Evolutionary conservation across 2,888 invertebrate species (phyloP).

Genomic region (Artemia sinica): DNA sequence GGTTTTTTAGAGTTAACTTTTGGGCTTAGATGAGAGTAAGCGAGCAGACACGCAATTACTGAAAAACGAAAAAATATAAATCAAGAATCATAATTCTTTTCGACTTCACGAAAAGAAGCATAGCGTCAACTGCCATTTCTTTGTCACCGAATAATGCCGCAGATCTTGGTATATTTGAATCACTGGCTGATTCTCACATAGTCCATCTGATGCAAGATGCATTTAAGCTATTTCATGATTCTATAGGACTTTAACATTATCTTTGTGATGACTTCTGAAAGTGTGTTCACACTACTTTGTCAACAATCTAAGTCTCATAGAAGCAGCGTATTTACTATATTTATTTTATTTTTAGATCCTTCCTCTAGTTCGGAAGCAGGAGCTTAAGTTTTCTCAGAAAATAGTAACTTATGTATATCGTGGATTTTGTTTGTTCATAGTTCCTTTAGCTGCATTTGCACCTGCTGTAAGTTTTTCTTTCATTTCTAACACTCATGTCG

Average conservation of each 20-base stretch:
- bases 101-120: too few relatives aligned
- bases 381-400: constrained; percentile 44
- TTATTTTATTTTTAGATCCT: constrained; percentile 36
- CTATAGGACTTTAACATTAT: constrained; percentile 36
- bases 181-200: constrained; percentile 47
- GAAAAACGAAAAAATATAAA: too few relatives aligned
- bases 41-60: too few relatives aligned
- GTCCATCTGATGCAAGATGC: constrained; percentile 49
- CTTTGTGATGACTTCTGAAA: too few relatives aligned
- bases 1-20: too few relatives aligned
- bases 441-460: constrained; percentile 55
- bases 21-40: too few relatives aligned
- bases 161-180: background rate
- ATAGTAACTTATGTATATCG: constrained; percentile 50
- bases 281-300: constrained; percentile 5
- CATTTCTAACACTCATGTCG: too few relatives aligned
- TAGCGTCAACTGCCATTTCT: too few relatives aligned
- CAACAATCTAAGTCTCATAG: background rate
- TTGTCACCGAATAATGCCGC: too few relatives aligned
- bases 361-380: constrained; percentile 41
- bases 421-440: constrained; percentile 47
- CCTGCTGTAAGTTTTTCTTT: constrained; percentile 46
- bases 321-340: constrained; percentile 26
- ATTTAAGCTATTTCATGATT: constrained; percentile 47
- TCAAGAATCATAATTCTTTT: too few relatives aligned